Conservation (phyloP, 64 coral and sea anemone species). For the Actinia tenebrosa region DNA sequence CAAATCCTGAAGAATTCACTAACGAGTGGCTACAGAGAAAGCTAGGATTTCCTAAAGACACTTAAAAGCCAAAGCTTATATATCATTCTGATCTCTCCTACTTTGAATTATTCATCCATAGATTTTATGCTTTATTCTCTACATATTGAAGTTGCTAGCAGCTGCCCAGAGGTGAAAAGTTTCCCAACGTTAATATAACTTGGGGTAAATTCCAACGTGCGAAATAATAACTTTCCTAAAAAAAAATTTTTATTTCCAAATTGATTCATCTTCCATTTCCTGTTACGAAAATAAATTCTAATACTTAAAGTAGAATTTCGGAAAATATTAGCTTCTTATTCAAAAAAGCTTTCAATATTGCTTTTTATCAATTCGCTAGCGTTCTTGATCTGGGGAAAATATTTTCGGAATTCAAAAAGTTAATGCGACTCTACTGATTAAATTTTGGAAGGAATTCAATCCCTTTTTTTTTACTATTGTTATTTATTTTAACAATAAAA, state of each 20-base stretch:
- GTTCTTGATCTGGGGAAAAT: not conserved
- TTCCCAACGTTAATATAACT: not conserved
- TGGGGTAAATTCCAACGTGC: too few relatives aligned
- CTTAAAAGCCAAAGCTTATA: not conserved
- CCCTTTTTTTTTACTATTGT: not conserved
- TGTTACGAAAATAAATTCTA: not conserved
- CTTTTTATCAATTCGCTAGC: not conserved
- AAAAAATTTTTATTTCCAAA: not conserved
- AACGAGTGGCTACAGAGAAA: not conserved
- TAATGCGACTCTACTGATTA: not conserved
- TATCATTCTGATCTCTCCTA: not conserved
- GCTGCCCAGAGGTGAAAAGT: not conserved
- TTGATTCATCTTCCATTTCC: conserved; percentile 1
- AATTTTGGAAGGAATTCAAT: not conserved
- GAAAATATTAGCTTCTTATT: not conserved
- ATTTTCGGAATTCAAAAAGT: not conserved
- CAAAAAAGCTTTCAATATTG: not conserved
- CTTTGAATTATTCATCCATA: not conserved
- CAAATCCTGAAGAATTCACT: not conserved
- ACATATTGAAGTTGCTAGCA: not conserved
- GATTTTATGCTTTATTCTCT: not conserved
- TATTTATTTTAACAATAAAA: not conserved
- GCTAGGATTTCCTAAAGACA: not conserved
- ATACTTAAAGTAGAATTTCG: not conserved
- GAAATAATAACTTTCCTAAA: too few relatives aligned